These are phyloP conservation scores for Todus mexicanus DNA, from an alignment of 2,797 vertebrate genomes.

Conservation along the genomic window DNA sequence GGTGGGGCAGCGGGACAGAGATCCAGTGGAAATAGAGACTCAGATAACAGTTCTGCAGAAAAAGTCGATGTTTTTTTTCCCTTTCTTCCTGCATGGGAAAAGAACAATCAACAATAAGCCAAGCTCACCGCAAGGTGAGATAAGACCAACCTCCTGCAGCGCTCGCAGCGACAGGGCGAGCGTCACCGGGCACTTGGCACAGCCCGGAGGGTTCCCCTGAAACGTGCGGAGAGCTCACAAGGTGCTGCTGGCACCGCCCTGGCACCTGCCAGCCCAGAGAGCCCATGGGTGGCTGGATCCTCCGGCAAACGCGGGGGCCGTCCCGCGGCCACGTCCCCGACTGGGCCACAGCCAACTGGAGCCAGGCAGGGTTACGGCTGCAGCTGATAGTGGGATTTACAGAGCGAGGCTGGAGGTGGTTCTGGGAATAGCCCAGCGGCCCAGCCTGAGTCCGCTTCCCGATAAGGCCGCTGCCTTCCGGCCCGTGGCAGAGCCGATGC, in stretches of 20 bases:
- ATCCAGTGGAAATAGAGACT: not conserved
- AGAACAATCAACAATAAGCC: slow-evolving; percentile 38
- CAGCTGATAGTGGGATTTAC: slow-evolving; percentile 1
- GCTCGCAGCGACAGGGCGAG: rapidly evolving
- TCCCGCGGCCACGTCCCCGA: rapidly evolving
- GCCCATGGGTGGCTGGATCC: rapidly evolving
- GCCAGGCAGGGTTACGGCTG: not conserved
- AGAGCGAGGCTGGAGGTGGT: not conserved
- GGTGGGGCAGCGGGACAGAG: not conserved
- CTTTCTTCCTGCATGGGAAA: not conserved
- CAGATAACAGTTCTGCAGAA: not conserved
- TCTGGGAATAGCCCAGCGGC: not conserved
- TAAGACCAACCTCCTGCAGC: not conserved
- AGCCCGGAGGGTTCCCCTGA: not conserved
- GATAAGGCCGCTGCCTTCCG: not conserved
- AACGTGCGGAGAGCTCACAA: not conserved
- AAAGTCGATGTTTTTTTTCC: not conserved
- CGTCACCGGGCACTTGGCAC: not conserved
- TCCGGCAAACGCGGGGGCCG: rapidly evolving
- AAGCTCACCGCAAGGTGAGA: not conserved
- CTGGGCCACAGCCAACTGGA: not conserved
- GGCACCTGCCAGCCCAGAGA: not conserved
- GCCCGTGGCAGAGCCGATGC: not conserved
- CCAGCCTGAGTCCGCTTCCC: rapidly evolving
- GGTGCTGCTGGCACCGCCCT: not conserved